phyloP scores from a whole-genome alignment of 2,797 vertebrate genomes.

The Pyrocephalus nanus region DNA sequence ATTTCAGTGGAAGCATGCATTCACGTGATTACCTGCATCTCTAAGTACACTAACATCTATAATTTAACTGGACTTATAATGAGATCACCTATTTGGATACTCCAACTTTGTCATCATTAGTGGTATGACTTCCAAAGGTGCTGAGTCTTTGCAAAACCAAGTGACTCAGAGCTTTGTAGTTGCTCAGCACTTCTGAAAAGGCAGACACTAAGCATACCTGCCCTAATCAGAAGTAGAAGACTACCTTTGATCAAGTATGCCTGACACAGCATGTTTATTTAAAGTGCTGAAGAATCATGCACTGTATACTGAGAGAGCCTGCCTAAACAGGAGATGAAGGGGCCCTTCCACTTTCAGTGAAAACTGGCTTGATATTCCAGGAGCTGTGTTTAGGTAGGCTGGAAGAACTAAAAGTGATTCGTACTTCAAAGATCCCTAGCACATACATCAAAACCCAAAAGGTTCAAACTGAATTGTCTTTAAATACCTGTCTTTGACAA shows the following conservation, averaged over 20 bases:
- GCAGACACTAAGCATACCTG: constrained; percentile 7
- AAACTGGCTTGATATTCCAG: not conserved
- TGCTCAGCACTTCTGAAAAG: constrained; percentile 36
- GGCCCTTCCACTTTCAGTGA: not conserved
- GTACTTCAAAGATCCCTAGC: not conserved
- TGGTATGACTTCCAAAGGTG: constrained; percentile 32
- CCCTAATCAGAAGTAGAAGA: not conserved
- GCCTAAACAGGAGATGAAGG: not conserved
- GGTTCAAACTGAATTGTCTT: not conserved
- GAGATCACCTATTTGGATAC: constrained; percentile 35
- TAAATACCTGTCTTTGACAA: not conserved
- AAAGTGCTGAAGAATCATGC: not conserved
- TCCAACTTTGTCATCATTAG: constrained; percentile 5
- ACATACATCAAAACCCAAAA: not conserved
- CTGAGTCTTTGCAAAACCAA: constrained; percentile 23
- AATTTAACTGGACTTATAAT: constrained; percentile 11
- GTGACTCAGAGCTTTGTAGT: constrained; percentile 25
- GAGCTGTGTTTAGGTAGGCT: not conserved
- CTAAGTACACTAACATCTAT: not conserved
- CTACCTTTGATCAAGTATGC: constrained; percentile 48
- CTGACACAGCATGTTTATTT: constrained; percentile 18
- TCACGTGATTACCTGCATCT: not conserved
- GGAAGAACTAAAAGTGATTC: not conserved
- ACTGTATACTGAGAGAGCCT: not conserved
- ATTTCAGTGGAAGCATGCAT: constrained; percentile 13